Percentiles rank a stretch among this genome's conserved stretches.
phyloP scores from a whole-genome alignment of 2,113 vertebrate genomes.

The Otocyon megalotis region DNA sequence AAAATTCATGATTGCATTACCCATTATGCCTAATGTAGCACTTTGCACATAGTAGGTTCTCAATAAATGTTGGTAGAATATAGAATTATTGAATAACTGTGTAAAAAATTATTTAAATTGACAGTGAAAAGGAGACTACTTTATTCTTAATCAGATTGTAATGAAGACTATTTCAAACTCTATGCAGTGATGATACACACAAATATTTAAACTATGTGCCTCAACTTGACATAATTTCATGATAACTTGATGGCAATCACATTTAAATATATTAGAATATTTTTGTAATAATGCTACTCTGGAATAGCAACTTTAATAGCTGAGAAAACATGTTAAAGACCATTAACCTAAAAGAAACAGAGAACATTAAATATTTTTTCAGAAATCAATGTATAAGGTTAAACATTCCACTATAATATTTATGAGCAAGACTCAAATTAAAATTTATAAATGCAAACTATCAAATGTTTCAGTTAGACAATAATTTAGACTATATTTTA shows the following conservation, averaged over 20 bases:
- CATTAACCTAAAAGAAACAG: constrained; percentile 74
- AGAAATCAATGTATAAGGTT: constrained; percentile 79
- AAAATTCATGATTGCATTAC: constrained; percentile 37
- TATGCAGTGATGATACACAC: constrained; percentile 75
- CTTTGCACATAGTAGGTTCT: constrained; percentile 61
- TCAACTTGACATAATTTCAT: constrained; percentile 82
- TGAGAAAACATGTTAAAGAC: constrained; percentile 79
- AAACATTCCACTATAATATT: constrained; percentile 74
- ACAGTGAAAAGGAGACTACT: constrained; percentile 68
- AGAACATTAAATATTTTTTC: constrained; percentile 71
- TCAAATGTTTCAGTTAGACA: constrained; percentile 63
- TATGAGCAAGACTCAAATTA: constrained; percentile 76
- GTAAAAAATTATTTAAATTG: constrained; percentile 74
- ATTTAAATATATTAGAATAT: constrained; percentile 85
- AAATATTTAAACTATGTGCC: constrained; percentile 82
- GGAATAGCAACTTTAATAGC: constrained; percentile 80
- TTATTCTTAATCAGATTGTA: constrained; percentile 78
- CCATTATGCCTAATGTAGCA: background rate
- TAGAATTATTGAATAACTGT: constrained; percentile 60
- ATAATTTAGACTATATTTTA: constrained; percentile 55
- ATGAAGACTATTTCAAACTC: constrained; percentile 80
- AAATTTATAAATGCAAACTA: constrained; percentile 72
- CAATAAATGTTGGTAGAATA: constrained; percentile 50
- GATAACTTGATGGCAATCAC: constrained; percentile 82
- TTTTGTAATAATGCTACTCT: constrained; percentile 80